These are phyloP conservation scores for Virgularia gustaviana DNA, from an alignment of 92 coral and sea anemone species.

Conservation along the genomic window DNA sequence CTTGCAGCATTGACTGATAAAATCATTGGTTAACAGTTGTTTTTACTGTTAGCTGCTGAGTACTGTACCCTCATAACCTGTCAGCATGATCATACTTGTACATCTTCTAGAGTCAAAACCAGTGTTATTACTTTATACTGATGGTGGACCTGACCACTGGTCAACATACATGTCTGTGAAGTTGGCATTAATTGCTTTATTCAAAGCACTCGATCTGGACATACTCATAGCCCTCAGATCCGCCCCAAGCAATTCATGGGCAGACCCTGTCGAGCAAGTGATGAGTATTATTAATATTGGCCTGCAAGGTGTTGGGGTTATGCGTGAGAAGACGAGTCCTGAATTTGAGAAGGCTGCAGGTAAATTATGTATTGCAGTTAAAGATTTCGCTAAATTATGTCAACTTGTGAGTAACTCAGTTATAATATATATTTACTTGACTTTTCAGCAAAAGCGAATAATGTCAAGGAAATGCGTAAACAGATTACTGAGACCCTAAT, in stretches of 20 bases:
- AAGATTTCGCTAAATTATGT: too few species aligned
- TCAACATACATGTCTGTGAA: constrained; percentile 37
- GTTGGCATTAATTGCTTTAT: constrained; percentile 27
- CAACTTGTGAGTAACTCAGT: neutral
- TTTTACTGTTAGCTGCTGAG: neutral
- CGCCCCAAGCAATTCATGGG: constrained; percentile 44
- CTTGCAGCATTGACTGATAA: too few species aligned
- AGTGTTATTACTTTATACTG: constrained; percentile 41
- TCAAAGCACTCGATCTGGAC: constrained; percentile 28
- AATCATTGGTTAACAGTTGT: too few species aligned
- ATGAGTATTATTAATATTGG: constrained; percentile 46
- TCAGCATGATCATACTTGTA: neutral
- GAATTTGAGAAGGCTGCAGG: constrained; percentile 1
- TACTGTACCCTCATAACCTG: neutral
- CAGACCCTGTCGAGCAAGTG: constrained; percentile 47
- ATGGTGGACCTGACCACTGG: constrained; percentile 49
- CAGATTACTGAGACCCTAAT: neutral
- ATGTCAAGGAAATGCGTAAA: neutral
- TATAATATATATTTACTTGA: neutral
- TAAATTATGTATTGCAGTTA: neutral
- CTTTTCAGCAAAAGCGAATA: constrained; percentile 5
- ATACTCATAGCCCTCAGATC: constrained; percentile 33
- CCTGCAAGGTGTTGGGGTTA: constrained; percentile 44
- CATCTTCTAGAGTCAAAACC: constrained; percentile 4
- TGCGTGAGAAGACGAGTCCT: constrained; percentile 38